phyloP scores from a whole-genome alignment of 2,113 vertebrate genomes.

The Nycticebus coucang region DNA sequence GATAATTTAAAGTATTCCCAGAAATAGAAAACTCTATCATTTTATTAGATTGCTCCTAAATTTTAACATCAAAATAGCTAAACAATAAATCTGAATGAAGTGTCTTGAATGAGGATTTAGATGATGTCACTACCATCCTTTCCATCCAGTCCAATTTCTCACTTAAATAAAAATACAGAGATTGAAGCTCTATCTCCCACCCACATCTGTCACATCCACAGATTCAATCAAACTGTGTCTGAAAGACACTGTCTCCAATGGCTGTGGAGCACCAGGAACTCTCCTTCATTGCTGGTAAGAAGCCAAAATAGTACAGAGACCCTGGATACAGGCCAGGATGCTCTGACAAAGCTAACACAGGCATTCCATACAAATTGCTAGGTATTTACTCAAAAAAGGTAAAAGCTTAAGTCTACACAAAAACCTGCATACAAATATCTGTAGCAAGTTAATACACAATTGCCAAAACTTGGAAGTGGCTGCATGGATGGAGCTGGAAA shows the following conservation, averaged over 20 bases:
- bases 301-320: background rate
- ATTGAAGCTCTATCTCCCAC: background rate
- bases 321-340: background rate
- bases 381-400: background rate
- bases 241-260: background rate
- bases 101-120: background rate
- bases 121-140: background rate
- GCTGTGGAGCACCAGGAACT: background rate
- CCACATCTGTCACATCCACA: background rate
- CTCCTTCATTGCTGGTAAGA: background rate
- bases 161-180: background rate
- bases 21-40: background rate
- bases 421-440: background rate
- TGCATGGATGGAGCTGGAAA: too few relatives aligned
- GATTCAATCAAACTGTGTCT: background rate
- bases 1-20: background rate
- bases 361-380: background rate
- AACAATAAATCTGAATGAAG: background rate
- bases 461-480: background rate
- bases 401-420: slow-evolving; percentile 7
- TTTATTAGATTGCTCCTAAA: background rate
- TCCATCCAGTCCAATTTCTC: background rate
- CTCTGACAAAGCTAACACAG: background rate
- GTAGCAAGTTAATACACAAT: background rate
- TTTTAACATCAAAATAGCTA: background rate